Conservation (phyloP, 37 sponge, comb jelly and placozoan genomes). For the Lycopodina hypogea region DNA sequence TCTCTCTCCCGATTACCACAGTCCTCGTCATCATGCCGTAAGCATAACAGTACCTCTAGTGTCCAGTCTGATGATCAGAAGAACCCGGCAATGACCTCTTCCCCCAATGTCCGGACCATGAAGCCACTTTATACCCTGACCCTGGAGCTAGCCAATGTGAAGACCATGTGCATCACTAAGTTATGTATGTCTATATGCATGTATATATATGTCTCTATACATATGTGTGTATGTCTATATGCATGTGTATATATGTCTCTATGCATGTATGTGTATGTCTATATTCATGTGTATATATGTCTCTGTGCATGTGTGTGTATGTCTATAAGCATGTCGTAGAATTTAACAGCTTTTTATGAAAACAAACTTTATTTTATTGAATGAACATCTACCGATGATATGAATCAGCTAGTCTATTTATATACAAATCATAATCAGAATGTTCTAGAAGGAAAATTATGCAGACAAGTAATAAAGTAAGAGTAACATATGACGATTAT, state of each 20-base stretch:
- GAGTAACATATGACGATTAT: too few species aligned
- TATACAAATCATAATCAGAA: too few species aligned
- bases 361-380: too few species aligned
- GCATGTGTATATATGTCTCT: background rate
- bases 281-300: too few species aligned
- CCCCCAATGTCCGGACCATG: conserved; percentile 11
- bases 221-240: background rate
- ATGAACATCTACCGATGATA: too few species aligned
- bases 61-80: conserved; percentile 1
- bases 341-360: too few species aligned
- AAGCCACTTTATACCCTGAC: conserved; percentile 28
- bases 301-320: background rate
- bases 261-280: background rate
- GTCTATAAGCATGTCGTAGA: conserved; percentile 12
- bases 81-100: background rate
- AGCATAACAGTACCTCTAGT: background rate
- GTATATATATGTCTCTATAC: background rate
- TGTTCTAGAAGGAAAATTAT: too few species aligned
- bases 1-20: background rate
- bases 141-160: conserved; percentile 30
- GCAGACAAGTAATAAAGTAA: too few species aligned
- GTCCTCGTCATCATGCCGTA: background rate
- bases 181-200: conserved; percentile 12
- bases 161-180: conserved; percentile 29
- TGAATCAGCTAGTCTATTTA: too few species aligned